Base-by-base conservation (phyloP, 2,888 invertebrate species). In the Meliscaeva auricollis region DNA sequence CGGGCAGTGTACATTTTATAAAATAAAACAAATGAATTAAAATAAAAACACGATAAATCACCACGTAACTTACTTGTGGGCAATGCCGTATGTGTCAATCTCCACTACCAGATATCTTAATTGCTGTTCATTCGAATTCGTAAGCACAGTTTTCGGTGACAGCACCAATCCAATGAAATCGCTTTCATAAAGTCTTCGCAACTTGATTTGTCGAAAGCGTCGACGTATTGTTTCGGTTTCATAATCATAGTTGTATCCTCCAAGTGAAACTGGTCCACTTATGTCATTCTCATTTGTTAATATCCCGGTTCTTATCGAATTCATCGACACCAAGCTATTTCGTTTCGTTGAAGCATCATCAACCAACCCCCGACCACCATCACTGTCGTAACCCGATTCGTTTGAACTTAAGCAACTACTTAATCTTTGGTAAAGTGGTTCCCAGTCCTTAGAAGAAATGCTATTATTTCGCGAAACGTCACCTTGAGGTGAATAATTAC, bases 361-460 rank as follows among this genome's bases (percentile, higher is more conserved):
- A 64, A 89, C 88, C 44, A 89, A 84, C 46, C 93, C 93, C 87
- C 94, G 94, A 68, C 96, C 95, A 89, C 96, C 96, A 90, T 96
- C 96, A 91, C 96, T 96, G 90, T 96, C 96, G 90, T 96, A 96
- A 50, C 96, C 96, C 62, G 96, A 96, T 92, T 96, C 96, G 91
- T 96, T 96, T 56, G 96, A 96, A 91, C 96, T 96, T 64, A 96
- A 94, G 91, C 96, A 96, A 92, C 95, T 96, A 90, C 94, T 94
- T 89, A 94, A 92, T 88, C 94, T 93, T 92, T 94, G 94, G 89
- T 94, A 93, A 92, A 94, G 94, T 89, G 93, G 91, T 89, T 94
- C 93, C 92, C 94, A 94, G 88, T 92, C 93, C 91, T 94, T 94
- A 87, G 92, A 93, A 77, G 92, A 93, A 88, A 93, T 93, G 90